Percentiles rank a stretch among this genome's conserved stretches.
phyloP scores from a whole-genome alignment of 23 tunicate genomes.

The Diplosoma virens region DNA sequence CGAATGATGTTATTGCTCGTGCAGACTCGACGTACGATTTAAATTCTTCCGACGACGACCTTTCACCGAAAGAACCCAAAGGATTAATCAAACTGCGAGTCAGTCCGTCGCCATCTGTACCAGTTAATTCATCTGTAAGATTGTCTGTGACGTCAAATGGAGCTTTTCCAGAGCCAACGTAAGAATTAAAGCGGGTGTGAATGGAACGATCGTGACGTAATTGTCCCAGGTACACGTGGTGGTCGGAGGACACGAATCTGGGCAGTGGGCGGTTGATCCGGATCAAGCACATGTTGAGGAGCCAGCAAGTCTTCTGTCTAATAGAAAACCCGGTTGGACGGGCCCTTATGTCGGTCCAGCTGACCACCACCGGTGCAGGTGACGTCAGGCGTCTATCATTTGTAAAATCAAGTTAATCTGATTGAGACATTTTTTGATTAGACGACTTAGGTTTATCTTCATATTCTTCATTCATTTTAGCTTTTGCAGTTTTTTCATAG shows the following conservation, averaged over 20 bases:
- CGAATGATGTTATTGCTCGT: neutral
- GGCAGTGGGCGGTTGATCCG: conserved; percentile 5
- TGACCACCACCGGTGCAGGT: conserved; percentile 30
- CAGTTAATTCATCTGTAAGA: conserved; percentile 38
- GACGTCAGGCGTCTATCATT: no score
- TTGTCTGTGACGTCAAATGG: conserved; percentile 50
- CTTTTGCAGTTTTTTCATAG: no score
- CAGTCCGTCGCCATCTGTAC: conserved; percentile 31
- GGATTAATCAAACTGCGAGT: conserved; percentile 56
- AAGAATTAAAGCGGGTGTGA: neutral
- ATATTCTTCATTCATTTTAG: no score
- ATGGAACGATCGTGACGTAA: neutral
- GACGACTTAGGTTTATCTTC: neutral
- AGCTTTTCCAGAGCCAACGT: conserved; percentile 85
- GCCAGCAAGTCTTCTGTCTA: conserved; percentile 46
- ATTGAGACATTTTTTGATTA: neutral
- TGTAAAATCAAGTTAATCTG: no score
- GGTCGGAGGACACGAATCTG: conserved; percentile 54
- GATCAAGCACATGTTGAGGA: conserved; percentile 22
- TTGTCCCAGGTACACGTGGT: conserved; percentile 59
- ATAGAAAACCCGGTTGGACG: conserved; percentile 82
- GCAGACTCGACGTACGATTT: conserved; percentile 24
- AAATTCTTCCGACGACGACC: neutral
- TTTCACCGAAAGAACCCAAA: neutral
- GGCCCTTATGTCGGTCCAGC: conserved; percentile 59